A percentile compares a stretch with the other conserved stretches of the same genome.
phyloP scores from a whole-genome alignment of 2,797 vertebrate genomes.

The Anas acuta region DNA sequence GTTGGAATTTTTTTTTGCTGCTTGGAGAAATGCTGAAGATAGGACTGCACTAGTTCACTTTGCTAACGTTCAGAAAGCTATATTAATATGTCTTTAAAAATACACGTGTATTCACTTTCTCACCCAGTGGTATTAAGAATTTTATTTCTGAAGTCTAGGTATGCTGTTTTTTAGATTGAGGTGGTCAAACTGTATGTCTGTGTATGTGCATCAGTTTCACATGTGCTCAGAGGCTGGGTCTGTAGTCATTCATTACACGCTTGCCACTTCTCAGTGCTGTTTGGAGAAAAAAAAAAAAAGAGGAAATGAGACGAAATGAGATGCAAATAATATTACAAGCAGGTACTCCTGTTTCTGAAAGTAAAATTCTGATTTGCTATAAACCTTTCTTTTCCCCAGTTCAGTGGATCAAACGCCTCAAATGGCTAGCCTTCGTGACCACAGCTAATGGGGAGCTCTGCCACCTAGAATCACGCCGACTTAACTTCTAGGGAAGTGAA shows the following conservation, averaged over 20 bases:
- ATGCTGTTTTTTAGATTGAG: not conserved
- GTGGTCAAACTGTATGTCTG: not conserved
- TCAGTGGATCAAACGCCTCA: not conserved
- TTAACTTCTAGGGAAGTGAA: not conserved
- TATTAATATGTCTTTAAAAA: not conserved
- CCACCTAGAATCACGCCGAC: not conserved
- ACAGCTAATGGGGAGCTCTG: not conserved
- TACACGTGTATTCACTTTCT: not conserved
- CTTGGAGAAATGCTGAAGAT: not conserved
- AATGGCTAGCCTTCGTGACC: not conserved
- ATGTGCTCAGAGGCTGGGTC: not conserved
- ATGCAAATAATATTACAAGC: rapidly evolving
- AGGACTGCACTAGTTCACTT: not conserved
- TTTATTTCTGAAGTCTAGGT: not conserved
- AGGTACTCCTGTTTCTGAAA: not conserved
- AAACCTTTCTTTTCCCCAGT: not conserved
- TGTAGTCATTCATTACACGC: rapidly evolving
- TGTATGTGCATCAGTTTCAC: not conserved
- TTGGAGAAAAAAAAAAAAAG: not conserved
- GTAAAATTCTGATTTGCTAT: not conserved
- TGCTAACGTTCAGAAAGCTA: not conserved
- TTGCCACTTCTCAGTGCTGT: not conserved
- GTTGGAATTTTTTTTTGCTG: not conserved
- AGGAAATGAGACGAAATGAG: not conserved
- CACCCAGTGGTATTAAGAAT: not conserved